Evolutionary conservation across 2,888 invertebrate species (phyloP).

Genomic region (Aplocera efformata): DNA sequence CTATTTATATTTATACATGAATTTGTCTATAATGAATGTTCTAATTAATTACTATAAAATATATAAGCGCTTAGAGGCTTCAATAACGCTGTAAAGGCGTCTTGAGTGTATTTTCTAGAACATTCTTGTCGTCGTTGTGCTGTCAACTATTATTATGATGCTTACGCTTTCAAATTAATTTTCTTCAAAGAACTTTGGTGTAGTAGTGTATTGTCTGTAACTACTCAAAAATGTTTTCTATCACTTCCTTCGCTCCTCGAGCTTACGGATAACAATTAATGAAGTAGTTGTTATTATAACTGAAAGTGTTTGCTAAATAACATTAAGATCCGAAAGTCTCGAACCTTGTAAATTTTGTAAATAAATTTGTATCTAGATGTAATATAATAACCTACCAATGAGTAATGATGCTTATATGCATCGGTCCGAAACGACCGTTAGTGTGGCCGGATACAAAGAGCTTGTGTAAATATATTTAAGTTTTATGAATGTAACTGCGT

Average conservation of each 20-base stretch:
- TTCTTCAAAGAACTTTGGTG: too few species aligned
- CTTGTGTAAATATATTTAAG: slow-evolving; percentile 30
- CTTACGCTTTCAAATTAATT: too few species aligned
- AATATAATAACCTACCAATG: slow-evolving; percentile 61
- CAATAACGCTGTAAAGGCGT: too few species aligned
- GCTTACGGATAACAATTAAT: slow-evolving; percentile 20
- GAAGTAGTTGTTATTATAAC: slow-evolving; percentile 20
- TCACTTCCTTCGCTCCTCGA: slow-evolving; percentile 23
- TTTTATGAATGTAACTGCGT: slow-evolving; percentile 33
- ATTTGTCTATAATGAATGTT: too few species aligned
- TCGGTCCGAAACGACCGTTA: slow-evolving; percentile 48
- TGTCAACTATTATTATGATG: too few species aligned
- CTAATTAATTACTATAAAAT: too few species aligned
- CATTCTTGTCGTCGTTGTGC: too few species aligned
- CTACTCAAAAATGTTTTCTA: slow-evolving; percentile 8
- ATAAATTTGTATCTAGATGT: too few species aligned
- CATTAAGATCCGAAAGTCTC: slow-evolving; percentile 40
- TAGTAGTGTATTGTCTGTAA: too few species aligned
- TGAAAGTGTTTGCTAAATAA: slow-evolving; percentile 44
- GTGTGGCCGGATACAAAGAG: slow-evolving; percentile 46
- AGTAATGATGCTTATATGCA: slow-evolving; percentile 59
- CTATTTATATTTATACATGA: too few species aligned
- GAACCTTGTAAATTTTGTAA: slow-evolving; percentile 47
- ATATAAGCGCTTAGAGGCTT: too few species aligned
- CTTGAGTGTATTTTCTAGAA: too few species aligned